Percentiles rank a stretch among this genome's conserved stretches.
These are phyloP conservation scores for Athripsodes cinereus DNA, from an alignment of 2,888 invertebrate species.

Conservation along the genomic window DNA sequence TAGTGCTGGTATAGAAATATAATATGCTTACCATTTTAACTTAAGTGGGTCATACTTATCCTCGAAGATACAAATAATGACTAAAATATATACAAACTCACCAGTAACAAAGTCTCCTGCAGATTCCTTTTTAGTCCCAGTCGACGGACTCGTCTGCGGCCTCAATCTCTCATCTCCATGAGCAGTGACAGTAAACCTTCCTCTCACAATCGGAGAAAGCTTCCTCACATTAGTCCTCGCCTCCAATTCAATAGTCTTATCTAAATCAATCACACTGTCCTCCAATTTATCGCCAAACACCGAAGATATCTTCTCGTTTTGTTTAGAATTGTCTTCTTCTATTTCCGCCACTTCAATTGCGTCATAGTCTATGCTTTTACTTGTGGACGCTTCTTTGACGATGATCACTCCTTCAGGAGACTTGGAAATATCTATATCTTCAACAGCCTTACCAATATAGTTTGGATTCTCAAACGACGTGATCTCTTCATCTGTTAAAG, in stretches of 20 bases:
- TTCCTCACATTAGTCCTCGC: constrained; percentile 42
- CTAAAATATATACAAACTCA: not conserved
- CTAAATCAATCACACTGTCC: constrained; percentile 19
- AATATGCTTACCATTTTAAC: too few relatives aligned
- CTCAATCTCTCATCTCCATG: constrained; percentile 29
- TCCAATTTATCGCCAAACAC: constrained; percentile 36
- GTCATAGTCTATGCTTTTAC: constrained; percentile 6
- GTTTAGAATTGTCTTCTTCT: not conserved
- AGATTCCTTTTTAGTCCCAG: not conserved
- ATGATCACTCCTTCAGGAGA: constrained; percentile 35
- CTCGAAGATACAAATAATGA: too few relatives aligned
- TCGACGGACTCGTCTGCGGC: constrained; percentile 41
- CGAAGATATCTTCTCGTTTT: constrained; percentile 36
- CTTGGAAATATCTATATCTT: not conserved
- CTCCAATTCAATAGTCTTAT: constrained; percentile 42
- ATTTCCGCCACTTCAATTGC: constrained; percentile 4
- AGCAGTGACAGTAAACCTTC: constrained; percentile 29
- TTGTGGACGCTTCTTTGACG: constrained; percentile 36
- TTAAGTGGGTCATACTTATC: too few relatives aligned
- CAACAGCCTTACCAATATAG: constrained; percentile 28
- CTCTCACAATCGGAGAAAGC: constrained; percentile 41
- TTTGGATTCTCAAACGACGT: constrained; percentile 46
- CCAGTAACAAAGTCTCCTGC: constrained; percentile 18
- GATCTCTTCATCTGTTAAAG: not conserved
- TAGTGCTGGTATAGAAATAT: too few relatives aligned